Evolutionary conservation across 2,888 invertebrate genomes (phyloP).

Genomic region (Hipparchia semele): DNA sequence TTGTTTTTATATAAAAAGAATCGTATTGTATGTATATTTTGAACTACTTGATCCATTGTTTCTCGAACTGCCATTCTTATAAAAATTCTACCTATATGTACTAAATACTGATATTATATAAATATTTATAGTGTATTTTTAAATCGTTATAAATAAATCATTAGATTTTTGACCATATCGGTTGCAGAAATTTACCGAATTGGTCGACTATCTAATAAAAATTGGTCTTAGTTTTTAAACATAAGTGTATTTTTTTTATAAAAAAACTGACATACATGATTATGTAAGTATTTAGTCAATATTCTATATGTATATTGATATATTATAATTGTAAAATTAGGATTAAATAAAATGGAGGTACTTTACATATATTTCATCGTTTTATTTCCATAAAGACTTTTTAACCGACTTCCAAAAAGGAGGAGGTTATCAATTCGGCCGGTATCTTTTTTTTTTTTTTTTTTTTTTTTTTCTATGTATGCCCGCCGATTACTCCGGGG

Average conservation of each 20-base stretch:
- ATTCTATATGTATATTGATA: constrained; percentile 57
- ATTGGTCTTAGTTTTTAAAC: constrained; percentile 56
- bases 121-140: constrained; percentile 50
- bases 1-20: constrained; percentile 33
- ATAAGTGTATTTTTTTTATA: constrained; percentile 47
- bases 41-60: background rate
- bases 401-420: too few relatives aligned
- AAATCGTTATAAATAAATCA: constrained; percentile 46
- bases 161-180: constrained; percentile 78
- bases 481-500: too few relatives aligned
- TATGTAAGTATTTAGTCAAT: constrained; percentile 64
- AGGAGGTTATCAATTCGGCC: too few relatives aligned
- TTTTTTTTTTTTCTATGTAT: too few relatives aligned
- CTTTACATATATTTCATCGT: constrained; percentile 53
- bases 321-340: constrained; percentile 62
- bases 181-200: constrained; percentile 57
- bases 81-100: constrained; percentile 44
- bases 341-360: constrained; percentile 67
- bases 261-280: constrained; percentile 46
- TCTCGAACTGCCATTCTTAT: constrained; percentile 48
- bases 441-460: too few relatives aligned
- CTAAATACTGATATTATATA: constrained; percentile 40
- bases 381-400: constrained; percentile 31
- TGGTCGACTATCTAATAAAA: constrained; percentile 75
- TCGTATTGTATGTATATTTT: constrained; percentile 27